Conservation (phyloP, 2,113 vertebrate genomes). For the Loxodonta africana region DNA sequence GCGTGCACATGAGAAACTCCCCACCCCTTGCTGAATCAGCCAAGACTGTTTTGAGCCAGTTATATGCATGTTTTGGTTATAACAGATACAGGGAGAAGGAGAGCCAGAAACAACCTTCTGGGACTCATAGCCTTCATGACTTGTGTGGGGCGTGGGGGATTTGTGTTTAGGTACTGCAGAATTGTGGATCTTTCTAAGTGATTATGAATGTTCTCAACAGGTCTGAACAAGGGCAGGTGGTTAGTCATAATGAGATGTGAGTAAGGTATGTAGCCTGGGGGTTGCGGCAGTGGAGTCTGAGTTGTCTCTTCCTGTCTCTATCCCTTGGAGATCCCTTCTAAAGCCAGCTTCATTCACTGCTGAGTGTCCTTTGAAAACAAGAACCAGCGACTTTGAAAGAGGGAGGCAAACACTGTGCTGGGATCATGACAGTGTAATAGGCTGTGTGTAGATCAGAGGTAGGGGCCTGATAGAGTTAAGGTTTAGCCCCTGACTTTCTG, state of each 20-base stretch:
- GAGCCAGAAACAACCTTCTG: neutral
- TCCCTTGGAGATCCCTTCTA: neutral
- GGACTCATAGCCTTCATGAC: neutral
- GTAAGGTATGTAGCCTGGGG: accelerated
- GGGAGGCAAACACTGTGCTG: neutral
- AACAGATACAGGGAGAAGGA: neutral
- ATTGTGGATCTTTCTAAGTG: neutral
- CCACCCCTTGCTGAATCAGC: neutral
- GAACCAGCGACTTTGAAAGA: neutral
- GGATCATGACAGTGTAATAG: accelerated
- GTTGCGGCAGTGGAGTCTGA: neutral
- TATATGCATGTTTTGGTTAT: neutral
- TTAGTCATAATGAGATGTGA: neutral
- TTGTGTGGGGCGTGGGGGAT: neutral
- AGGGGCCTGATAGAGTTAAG: accelerated
- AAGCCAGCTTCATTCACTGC: neutral
- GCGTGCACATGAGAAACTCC: neutral
- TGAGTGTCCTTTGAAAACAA: neutral
- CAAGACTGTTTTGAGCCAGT: neutral
- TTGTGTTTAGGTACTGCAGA: accelerated
- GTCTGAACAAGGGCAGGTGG: neutral
- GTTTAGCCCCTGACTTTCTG: neutral
- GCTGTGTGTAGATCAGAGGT: neutral
- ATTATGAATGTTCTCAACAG: neutral
- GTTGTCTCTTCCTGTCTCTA: neutral